These are phyloP conservation scores for Hydrozoanthus tunicans DNA, from an alignment of 64 coral and sea anemone genomes.

Conservation along the genomic window DNA sequence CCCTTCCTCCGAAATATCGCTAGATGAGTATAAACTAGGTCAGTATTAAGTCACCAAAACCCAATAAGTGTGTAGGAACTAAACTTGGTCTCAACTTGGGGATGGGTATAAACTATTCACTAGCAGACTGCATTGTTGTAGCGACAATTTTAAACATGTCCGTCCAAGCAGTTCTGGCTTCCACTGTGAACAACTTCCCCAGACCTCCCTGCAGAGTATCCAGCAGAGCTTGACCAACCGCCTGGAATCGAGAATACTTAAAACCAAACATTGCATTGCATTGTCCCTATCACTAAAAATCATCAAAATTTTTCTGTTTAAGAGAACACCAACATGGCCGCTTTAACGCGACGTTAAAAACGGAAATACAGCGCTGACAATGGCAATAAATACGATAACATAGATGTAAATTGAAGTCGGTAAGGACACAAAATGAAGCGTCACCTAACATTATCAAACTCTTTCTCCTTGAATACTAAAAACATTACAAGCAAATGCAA, in stretches of 20 bases:
- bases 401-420: no score
- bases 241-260: conserved; percentile 24
- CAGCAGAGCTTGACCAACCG: conserved; percentile 65
- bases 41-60: no score
- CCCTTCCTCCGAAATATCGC: no score
- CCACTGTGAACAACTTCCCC: conserved; percentile 61
- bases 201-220: conserved; percentile 63
- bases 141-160: conserved; percentile 44
- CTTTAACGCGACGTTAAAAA: no score
- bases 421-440: no score
- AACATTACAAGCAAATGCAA: no score
- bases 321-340: no score
- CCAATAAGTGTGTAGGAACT: background rate
- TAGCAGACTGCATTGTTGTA: conserved; percentile 45
- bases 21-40: background rate
- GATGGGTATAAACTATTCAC: conserved; percentile 1
- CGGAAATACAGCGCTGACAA: no score
- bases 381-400: no score
- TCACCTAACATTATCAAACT: no score
- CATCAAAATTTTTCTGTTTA: no score
- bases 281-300: background rate
- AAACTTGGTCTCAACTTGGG: background rate
- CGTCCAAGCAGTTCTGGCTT: conserved; percentile 56
- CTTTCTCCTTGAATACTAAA: no score
- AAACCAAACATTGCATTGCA: background rate